phyloP scores from a whole-genome alignment of 2,113 vertebrate genomes.

The Stictonetta naevosa region DNA sequence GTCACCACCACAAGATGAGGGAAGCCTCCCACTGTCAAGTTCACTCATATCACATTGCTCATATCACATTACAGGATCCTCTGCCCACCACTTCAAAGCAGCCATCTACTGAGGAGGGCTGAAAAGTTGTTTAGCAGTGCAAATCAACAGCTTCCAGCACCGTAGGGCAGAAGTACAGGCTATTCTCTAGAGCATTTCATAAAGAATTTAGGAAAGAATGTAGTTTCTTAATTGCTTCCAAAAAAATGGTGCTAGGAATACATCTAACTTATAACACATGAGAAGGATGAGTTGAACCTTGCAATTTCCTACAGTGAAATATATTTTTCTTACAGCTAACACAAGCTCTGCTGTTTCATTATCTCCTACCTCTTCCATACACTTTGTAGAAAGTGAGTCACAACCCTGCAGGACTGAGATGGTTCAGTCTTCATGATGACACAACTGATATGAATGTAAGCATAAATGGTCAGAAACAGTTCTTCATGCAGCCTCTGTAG shows the following conservation, averaged over 20 bases:
- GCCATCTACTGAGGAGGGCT: not conserved
- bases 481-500: not conserved
- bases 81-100: not conserved
- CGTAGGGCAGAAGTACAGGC: not conserved
- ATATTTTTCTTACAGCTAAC: accelerated
- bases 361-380: not conserved
- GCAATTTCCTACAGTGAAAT: not conserved
- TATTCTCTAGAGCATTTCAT: not conserved
- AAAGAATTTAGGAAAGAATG: not conserved
- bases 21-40: not conserved
- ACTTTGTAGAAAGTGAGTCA: not conserved
- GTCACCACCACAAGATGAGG: not conserved
- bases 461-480: not conserved
- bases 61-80: not conserved
- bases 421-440: not conserved
- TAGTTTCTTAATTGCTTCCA: not conserved
- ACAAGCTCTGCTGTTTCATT: accelerated
- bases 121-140: not conserved
- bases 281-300: not conserved
- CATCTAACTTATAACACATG: not conserved
- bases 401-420: accelerated
- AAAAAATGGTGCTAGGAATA: not conserved
- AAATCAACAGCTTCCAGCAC: not conserved
- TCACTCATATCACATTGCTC: accelerated
- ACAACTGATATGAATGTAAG: accelerated